Conservation (phyloP, 2,888 invertebrate genomes). For the Harpalus rubripes region DNA sequence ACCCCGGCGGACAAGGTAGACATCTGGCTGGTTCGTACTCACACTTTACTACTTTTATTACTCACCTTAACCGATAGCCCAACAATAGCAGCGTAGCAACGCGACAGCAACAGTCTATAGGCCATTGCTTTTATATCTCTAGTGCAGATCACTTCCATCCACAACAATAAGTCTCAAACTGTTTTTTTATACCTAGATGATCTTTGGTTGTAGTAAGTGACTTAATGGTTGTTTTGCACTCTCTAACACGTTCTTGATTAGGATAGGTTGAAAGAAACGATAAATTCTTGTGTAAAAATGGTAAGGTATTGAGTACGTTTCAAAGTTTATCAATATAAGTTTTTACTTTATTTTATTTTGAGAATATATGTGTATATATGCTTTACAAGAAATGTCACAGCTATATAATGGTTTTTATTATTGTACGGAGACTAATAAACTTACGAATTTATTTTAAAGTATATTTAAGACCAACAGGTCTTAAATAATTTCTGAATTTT, state of each 20-base stretch:
- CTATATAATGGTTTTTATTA: too few species aligned
- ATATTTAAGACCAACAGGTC: too few species aligned
- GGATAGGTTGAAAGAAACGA: conserved; percentile 69
- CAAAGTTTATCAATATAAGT: conserved; percentile 26
- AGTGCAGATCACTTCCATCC: conserved; percentile 5
- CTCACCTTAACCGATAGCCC: conserved; percentile 43
- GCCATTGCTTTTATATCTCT: conserved; percentile 6
- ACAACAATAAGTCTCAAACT: not conserved
- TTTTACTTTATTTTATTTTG: conserved; percentile 34
- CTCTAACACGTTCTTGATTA: conserved; percentile 61
- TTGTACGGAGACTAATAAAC: too few species aligned
- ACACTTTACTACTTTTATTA: conserved; percentile 74
- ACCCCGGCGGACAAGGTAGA: conserved; percentile 97
- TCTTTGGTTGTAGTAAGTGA: conserved; percentile 37
- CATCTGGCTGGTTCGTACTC: conserved; percentile 86
- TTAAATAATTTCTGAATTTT: too few species aligned
- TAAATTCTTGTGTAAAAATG: conserved; percentile 63
- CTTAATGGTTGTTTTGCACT: conserved; percentile 51
- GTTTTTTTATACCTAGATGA: conserved; percentile 44
- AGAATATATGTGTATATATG: conserved; percentile 44
- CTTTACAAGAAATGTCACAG: not conserved
- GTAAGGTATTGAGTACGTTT: conserved; percentile 67
- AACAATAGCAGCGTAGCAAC: not conserved
- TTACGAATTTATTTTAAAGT: too few species aligned
- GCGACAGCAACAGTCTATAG: conserved; percentile 8